These are phyloP conservation scores for Bombus cullumanus DNA, from an alignment of 1,140 invertebrate genomes.

Conservation along the genomic window DNA sequence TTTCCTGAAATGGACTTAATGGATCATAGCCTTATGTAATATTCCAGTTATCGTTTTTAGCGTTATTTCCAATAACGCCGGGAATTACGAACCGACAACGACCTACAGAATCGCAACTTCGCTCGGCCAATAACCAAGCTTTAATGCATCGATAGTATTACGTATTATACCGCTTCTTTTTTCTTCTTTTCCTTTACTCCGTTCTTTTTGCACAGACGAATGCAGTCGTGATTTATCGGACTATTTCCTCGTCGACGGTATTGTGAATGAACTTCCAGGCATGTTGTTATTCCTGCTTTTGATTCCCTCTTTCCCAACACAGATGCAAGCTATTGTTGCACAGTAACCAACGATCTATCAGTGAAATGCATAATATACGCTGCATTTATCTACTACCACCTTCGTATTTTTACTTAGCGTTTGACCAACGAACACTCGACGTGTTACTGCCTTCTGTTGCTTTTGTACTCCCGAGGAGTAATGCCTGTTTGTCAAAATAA, in stretches of 20 bases:
- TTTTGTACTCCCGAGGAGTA: background rate
- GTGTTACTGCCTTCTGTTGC: background rate
- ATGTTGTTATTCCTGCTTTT: background rate
- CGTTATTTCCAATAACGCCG: conserved; percentile 43
- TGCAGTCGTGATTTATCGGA: conserved; percentile 13
- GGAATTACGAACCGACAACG: conserved; percentile 18
- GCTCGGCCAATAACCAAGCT: conserved; percentile 9
- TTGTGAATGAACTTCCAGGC: background rate
- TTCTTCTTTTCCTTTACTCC: background rate
- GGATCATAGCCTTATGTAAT: conserved; percentile 57
- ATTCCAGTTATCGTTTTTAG: conserved; percentile 53
- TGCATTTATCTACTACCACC: background rate
- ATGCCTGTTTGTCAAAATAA: no score
- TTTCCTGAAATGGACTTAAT: conserved; percentile 51
- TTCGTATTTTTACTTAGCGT: no score
- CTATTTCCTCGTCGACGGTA: background rate
- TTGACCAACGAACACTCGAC: no score
- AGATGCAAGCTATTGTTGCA: background rate
- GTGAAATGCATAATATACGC: background rate
- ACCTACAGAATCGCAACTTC: background rate
- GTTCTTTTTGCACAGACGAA: background rate
- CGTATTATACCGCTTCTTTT: background rate
- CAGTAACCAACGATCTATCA: background rate
- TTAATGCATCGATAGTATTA: conserved; percentile 39
- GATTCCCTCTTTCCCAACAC: background rate